Evolutionary conservation across 2,113 vertebrate genomes (phyloP).

Genomic region (Leiothrix lutea): DNA sequence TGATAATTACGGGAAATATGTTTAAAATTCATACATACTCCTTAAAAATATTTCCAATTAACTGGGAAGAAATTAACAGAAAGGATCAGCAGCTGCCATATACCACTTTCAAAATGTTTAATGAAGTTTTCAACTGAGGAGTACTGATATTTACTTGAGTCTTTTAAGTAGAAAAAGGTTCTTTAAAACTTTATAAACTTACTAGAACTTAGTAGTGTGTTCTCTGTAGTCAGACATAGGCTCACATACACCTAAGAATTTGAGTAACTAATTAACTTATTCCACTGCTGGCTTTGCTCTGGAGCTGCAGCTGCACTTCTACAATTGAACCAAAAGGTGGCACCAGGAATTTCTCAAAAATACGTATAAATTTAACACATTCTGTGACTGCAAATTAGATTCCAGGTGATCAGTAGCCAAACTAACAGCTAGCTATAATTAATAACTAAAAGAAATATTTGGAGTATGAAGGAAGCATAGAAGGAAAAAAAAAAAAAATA

Average conservation of each 20-base stretch:
- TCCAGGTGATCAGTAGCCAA: neutral
- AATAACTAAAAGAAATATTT: neutral
- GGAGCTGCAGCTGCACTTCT: neutral
- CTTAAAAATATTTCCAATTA: neutral
- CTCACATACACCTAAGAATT: neutral
- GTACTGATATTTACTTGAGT: neutral
- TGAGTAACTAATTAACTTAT: neutral
- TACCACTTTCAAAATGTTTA: neutral
- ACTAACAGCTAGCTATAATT: neutral
- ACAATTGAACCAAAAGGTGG: constrained; percentile 25
- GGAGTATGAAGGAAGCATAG: neutral
- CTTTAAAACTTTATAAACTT: neutral
- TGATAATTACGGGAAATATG: neutral
- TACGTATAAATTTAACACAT: neutral
- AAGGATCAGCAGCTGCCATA: neutral
- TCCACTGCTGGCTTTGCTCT: neutral
- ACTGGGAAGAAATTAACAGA: neutral
- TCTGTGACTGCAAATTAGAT: neutral
- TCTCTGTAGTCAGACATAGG: neutral
- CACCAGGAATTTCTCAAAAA: constrained; percentile 32
- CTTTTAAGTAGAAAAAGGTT: neutral
- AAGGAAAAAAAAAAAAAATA: neutral
- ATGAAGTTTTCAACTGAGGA: neutral
- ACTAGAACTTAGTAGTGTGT: neutral
- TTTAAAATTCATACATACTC: neutral